phyloP scores from a whole-genome alignment of 2,888 invertebrate genomes.

The Epinotia nisella region DNA sequence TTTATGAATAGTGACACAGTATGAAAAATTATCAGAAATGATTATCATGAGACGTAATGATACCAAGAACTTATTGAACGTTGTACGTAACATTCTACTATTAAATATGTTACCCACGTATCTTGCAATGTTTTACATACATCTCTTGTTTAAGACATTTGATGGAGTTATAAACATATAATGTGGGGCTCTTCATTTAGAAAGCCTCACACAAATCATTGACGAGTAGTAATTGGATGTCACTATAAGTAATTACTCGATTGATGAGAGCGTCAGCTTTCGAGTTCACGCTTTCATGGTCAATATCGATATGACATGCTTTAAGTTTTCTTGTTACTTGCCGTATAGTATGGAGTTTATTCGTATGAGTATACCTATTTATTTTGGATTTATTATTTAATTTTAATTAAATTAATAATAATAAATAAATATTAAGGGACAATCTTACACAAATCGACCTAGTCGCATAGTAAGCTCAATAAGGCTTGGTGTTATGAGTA shows the following conservation, averaged over 20 bases:
- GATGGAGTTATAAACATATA: not conserved
- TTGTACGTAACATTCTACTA: not conserved
- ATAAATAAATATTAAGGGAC: too few relatives aligned
- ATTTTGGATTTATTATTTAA: not conserved
- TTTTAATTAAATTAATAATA: too few relatives aligned
- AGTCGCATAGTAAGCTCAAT: too few relatives aligned
- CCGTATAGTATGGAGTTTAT: too few relatives aligned
- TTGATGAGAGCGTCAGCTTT: slow-evolving; percentile 53
- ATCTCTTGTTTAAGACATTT: slow-evolving; percentile 8
- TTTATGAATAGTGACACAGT: too few relatives aligned
- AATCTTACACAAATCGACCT: too few relatives aligned
- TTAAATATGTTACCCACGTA: not conserved
- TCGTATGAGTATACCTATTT: not conserved
- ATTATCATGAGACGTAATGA: too few relatives aligned
- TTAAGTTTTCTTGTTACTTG: slow-evolving; percentile 16
- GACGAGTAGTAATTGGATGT: slow-evolving; percentile 54
- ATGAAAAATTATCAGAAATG: too few relatives aligned
- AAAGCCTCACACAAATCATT: slow-evolving; percentile 47
- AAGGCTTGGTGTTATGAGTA: too few relatives aligned
- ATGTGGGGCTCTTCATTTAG: slow-evolving; percentile 33
- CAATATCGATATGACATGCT: slow-evolving; percentile 44
- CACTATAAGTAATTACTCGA: slow-evolving; percentile 63
- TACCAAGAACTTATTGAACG: too few relatives aligned
- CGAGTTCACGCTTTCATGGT: slow-evolving; percentile 65
- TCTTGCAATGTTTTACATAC: not conserved